These are phyloP conservation scores for Xiphophorus maculatus DNA, from an alignment of 2,113 vertebrate genomes.

Conservation along the genomic window DNA sequence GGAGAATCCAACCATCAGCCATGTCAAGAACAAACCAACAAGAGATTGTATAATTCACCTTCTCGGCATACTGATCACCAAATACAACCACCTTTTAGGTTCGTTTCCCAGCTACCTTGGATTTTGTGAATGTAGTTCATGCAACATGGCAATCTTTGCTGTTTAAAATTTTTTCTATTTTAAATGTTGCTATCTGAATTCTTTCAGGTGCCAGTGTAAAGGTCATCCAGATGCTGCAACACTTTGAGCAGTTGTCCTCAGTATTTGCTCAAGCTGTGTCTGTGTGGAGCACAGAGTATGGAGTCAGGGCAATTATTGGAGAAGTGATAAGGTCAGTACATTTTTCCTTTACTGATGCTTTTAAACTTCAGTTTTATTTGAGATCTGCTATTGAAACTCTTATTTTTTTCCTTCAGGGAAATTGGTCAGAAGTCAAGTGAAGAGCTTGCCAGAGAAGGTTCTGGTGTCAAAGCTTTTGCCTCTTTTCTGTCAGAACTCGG, in stretches of 20 bases:
- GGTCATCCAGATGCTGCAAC: constrained; percentile 92
- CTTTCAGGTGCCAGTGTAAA: constrained; percentile 87
- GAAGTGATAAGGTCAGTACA: constrained; percentile 89
- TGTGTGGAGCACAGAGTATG: constrained; percentile 90
- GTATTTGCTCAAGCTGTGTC: constrained; percentile 89
- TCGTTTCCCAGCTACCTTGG: constrained; percentile 51
- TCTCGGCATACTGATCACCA: constrained; percentile 86
- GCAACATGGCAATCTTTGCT: background rate
- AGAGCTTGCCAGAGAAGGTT: constrained; percentile 85
- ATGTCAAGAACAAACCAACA: constrained; percentile 86
- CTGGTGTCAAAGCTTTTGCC: constrained; percentile 86
- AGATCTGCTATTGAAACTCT: background rate
- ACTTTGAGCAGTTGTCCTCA: constrained; percentile 91
- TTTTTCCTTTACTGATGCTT: background rate
- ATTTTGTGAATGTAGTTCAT: background rate
- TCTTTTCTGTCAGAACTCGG: constrained; percentile 88
- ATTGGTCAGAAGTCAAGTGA: constrained; percentile 91
- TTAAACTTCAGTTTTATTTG: background rate
- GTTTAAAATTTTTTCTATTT: background rate
- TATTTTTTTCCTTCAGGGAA: constrained; percentile 79
- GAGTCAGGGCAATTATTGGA: constrained; percentile 89
- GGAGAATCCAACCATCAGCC: constrained; percentile 88
- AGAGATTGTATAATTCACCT: constrained; percentile 86
- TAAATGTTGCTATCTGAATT: background rate
- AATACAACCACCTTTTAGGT: constrained; percentile 91